Evolutionary conservation across 2,113 vertebrate genomes (phyloP), one percentile per base, ranked within the genome.

Genomic region (Dunckerocampus dactyliophorus): DNA sequence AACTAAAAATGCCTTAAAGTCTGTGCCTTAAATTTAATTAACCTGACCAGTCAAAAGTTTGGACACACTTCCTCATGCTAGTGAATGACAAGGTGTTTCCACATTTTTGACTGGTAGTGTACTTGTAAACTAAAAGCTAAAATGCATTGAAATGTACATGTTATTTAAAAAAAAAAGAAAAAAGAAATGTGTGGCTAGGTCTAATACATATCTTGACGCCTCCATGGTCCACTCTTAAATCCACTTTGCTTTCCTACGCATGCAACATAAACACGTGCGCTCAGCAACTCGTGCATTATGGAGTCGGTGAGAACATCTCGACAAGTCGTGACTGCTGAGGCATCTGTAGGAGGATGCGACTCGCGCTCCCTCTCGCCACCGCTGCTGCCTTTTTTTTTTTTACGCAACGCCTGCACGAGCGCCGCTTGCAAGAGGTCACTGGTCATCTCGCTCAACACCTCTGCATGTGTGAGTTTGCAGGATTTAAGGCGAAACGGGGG

Each of bases 281-380:
- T 3, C 52, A 1, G 34, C 28, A 42, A 48, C 47, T 16, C 57
- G 53, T 67, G 34, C 51, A 16, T 48, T 72, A 74, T 75, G 79
- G 75, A 76, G 69, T 71, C 76, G 85, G 67, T 69, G 72, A 83
- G 85, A 85, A 81, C 82, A 81, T 84, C 76, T 76, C 75, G 68
- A 62, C 75, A 77, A 85, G 87, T 92, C 89, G 89, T 92, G 91
- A 91, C 90, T 91, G 86, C 59, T 67, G 79, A 84, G 87, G 86
- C 87, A 80, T 88, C 88, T 85, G 91, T 91, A 90, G 91, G 91
- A 88, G 90, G 89, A 85, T 88, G 81, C 82, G 86, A 88, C 89
- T 79, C 66, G 81, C 86, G 69, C 87, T 85, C 74, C 47, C 76
- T 71, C 86, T 86, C 72, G 49, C 76, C 69, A 77, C 63, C 80